A percentile compares a stretch with the other conserved stretches of the same genome.
Conservation (phyloP, 2,797 vertebrate genomes). For the Tragopan temminckii region DNA sequence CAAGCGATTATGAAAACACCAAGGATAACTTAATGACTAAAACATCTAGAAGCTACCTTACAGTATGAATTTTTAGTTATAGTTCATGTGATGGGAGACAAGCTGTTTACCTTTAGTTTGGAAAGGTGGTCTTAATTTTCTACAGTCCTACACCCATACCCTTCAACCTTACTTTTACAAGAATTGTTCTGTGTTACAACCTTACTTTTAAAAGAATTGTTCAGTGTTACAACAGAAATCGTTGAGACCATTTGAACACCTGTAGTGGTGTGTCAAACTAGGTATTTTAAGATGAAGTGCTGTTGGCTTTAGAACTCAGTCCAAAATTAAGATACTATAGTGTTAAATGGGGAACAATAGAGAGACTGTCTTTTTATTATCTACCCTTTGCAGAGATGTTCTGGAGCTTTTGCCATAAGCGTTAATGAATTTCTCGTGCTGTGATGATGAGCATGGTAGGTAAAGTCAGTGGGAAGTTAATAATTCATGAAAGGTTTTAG, state of each 20-base stretch:
- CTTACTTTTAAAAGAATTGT: neutral
- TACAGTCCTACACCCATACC: accelerated
- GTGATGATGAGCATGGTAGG: neutral
- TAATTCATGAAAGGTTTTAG: neutral
- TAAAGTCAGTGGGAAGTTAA: constrained; percentile 6
- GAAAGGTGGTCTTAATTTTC: neutral
- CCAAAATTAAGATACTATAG: neutral
- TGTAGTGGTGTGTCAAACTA: neutral
- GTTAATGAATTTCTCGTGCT: neutral
- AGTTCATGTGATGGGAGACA: neutral
- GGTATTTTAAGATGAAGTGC: neutral
- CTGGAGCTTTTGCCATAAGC: neutral
- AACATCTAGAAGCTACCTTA: neutral
- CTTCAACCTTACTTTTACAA: neutral
- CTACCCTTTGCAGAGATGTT: neutral
- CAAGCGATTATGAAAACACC: neutral
- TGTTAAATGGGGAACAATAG: neutral
- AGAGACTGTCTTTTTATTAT: neutral
- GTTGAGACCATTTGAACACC: neutral
- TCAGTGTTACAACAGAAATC: neutral
- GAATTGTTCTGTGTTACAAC: neutral
- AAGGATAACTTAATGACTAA: neutral
- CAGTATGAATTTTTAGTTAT: neutral
- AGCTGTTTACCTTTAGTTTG: neutral
- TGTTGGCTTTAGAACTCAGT: neutral